phyloP scores from a whole-genome alignment of 2,888 invertebrate genomes.

The Synergus gifuensis region DNA sequence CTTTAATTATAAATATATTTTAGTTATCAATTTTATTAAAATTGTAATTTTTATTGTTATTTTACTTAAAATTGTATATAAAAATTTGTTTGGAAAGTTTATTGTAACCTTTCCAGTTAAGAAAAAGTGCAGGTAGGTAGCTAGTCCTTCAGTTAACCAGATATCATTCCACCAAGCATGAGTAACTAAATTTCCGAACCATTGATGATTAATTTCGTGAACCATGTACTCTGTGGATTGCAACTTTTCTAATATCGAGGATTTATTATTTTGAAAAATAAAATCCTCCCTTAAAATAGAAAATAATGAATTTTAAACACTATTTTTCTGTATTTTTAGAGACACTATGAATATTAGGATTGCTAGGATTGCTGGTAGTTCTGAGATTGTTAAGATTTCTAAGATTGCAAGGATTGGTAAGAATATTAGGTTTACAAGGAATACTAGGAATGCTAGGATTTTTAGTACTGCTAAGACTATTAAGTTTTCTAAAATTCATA shows the following conservation, averaged over 20 bases:
- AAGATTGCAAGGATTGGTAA: too few species aligned
- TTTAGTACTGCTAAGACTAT: too few species aligned
- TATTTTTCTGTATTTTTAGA: too few species aligned
- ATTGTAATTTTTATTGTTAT: neutral
- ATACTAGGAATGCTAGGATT: too few species aligned
- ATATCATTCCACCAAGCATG: conserved; percentile 68
- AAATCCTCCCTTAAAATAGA: conserved; percentile 76
- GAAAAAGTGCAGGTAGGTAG: conserved; percentile 77
- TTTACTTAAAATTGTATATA: neutral
- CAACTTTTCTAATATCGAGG: conserved; percentile 44
- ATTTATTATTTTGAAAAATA: conserved; percentile 81
- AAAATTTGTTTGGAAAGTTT: neutral
- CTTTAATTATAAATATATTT: neutral
- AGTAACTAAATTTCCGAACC: conserved; percentile 73
- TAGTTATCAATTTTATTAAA: too few species aligned
- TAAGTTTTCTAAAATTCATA: too few species aligned
- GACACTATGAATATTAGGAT: neutral
- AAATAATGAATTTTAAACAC: neutral
- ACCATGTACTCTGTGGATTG: conserved; percentile 66
- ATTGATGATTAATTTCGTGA: conserved; percentile 79
- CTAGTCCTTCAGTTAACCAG: conserved; percentile 77
- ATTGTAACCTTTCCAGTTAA: conserved; percentile 67
- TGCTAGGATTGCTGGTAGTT: neutral
- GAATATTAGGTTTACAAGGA: too few species aligned
- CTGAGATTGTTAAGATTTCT: too few species aligned